A percentile compares a stretch with the other conserved stretches of the same genome.
These are phyloP conservation scores for Condylura cristata DNA, from an alignment of 2,113 vertebrate genomes.

Conservation along the genomic window DNA sequence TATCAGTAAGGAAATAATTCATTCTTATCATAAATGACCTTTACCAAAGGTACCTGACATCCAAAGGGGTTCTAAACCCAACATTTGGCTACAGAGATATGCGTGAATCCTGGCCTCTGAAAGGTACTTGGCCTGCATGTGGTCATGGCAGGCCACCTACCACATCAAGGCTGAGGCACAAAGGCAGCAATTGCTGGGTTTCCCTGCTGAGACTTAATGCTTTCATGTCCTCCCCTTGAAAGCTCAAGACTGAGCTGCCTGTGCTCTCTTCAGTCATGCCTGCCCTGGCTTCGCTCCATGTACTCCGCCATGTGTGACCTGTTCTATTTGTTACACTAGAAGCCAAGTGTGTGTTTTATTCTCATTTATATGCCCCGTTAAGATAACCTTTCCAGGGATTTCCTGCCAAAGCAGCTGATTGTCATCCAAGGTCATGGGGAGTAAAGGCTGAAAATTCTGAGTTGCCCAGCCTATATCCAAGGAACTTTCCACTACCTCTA, in stretches of 20 bases:
- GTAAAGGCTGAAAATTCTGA: background rate
- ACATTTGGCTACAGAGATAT: background rate
- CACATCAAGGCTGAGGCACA: background rate
- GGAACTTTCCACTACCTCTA: background rate
- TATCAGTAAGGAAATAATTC: background rate
- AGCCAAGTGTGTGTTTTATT: background rate
- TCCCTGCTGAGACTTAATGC: background rate
- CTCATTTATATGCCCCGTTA: background rate
- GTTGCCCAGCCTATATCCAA: background rate
- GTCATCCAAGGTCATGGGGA: background rate
- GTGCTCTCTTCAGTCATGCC: background rate
- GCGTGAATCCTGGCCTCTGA: background rate
- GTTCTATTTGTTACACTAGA: background rate
- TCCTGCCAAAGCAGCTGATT: slow-evolving; percentile 2
- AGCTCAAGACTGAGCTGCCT: background rate
- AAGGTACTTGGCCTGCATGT: too few species aligned
- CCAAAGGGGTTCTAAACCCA: background rate
- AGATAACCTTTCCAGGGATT: background rate
- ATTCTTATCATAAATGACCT: background rate
- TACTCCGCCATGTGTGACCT: background rate
- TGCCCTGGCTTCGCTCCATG: background rate
- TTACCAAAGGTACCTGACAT: background rate
- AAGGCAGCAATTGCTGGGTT: background rate
- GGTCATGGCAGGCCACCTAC: background rate
- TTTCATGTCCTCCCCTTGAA: background rate